Evolutionary conservation across 2,797 vertebrate species (phyloP), one percentile per base, ranked within the genome.

Genomic region (Dromococcyx pavoninus): DNA sequence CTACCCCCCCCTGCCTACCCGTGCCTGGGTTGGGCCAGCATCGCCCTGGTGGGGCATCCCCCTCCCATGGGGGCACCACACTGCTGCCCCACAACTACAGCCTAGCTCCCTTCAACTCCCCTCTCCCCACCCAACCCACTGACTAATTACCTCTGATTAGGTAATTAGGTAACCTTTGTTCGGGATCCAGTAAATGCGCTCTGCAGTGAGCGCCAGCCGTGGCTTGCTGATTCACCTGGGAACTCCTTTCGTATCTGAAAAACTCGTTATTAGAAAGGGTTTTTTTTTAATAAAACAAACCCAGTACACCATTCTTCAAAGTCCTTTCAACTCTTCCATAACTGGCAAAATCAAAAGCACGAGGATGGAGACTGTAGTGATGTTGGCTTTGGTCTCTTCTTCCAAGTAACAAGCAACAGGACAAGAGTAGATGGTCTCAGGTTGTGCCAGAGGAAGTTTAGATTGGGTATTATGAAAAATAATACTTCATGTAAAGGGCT

Each of bases 161-260:
- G n/a, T n/a, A n/a, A n/a, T n/a, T n/a, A 25, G 57, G 19, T 37
- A 80, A 35, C 28, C 58, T 71, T 79, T 24, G 3, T 15, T 56
- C 4, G 2, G 39, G 50, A 80, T 5, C 35, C 17, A 13, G 44
- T 23, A 66, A 2, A 3, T 0, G 2, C 0, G 1, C 8, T 48
- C 37, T 10, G 23, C 0, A 0, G 8, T 11, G 13, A 76, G 43
- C 1, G 2, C 37, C 37, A 56, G 19, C 32, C 43, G 17, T 2
- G 2, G 25, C 33, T 79, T 48, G 9, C 17, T 2, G 3, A 9
- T 58, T 44, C 23, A 76, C 56, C 46, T 15, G 30, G 27, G 46
- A 80, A 37, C 15, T 8, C 1, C 4, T 13, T n/a, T 73, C 56
- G 65, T 33, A 41, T 8, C 17, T 39, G 41, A 54, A 70, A 91